Conservation (phyloP, 2,797 vertebrate genomes). For the Cuniculus paca region DNA sequence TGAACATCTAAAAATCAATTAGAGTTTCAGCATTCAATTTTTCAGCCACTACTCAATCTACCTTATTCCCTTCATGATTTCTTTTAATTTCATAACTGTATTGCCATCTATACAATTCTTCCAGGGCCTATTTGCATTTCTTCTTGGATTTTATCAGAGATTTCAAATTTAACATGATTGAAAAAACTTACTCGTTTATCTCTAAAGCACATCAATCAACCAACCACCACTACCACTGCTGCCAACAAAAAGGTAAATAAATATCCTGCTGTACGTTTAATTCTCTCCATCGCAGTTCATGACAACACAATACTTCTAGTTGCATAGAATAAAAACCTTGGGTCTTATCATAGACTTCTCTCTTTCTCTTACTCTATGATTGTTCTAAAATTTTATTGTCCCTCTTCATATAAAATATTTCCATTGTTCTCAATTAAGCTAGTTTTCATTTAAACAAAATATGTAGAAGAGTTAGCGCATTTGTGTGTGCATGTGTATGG, state of each 20-base stretch:
- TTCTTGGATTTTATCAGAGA: not conserved
- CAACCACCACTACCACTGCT: not conserved
- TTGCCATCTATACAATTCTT: not conserved
- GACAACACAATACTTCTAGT: not conserved
- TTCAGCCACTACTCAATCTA: not conserved
- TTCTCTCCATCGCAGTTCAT: not conserved
- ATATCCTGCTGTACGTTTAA: not conserved
- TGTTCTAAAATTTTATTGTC: not conserved
- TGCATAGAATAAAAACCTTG: not conserved
- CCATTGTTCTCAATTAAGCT: not conserved
- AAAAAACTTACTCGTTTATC: not conserved
- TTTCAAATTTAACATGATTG: not conserved
- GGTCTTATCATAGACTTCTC: not conserved
- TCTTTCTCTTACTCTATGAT: not conserved
- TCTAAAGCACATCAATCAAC: not conserved
- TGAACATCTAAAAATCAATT: not conserved
- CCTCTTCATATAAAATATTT: not conserved
- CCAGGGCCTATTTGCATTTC: not conserved
- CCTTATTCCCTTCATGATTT: not conserved
- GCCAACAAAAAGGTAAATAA: not conserved
- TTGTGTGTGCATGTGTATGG: not conserved
- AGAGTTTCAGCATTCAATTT: not conserved
- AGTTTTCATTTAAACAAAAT: not conserved
- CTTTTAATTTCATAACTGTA: not conserved
- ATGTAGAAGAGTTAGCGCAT: not conserved